Base-by-base conservation (phyloP, 2,113 vertebrate species). In the Dermatemys mawii region DNA sequence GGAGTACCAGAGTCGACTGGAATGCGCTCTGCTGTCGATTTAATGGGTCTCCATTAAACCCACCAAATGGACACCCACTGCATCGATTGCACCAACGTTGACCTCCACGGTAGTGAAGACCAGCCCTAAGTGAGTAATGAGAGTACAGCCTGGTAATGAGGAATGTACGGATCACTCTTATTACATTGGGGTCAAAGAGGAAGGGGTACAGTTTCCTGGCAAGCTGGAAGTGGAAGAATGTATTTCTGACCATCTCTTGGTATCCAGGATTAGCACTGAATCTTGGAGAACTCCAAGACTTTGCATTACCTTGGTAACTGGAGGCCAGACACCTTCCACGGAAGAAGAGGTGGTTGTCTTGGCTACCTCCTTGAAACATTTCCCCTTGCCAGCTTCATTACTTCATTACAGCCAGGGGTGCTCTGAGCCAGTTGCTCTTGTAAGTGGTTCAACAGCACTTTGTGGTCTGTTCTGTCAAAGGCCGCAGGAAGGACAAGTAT, bases 391-490 rank as follows among this genome's bases (percentile, higher is more conserved):
- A 7, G 24, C 11, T 46, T 41, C 41, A 76, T 44, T 41, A 76
- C 54, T 78, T 1, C 19, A 60, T 78, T 82, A 60, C 16, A 27
- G 32, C 46, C 50, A 24, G 11, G n/a, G 57, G 54, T 24, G 73
- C 19, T 0, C 0, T 49, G 41, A 91, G 55, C 49, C 81, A 82
- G 80, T 51, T 1, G 1, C 49, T 93, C 84, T 86, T 82, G 88
- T 57, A 87, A 92, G 91, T 86, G 95, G 86, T 90, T 94, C 86
- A 95, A 89, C 53, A 67, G 53, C 82, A 84, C 87, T 87, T 92
- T 94, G 50, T 87, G 78, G 92, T 93, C 88, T 82, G 48, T 17
- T 21, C 35, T 1, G 83, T 80, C 90, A 96, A 96, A 96, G 92
- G 1, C 53, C 73, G 49, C 49, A 94, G 78, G 78, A 94, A 89